phyloP scores from a whole-genome alignment of 2,888 invertebrate genomes.

The Zygaena filipendulae region DNA sequence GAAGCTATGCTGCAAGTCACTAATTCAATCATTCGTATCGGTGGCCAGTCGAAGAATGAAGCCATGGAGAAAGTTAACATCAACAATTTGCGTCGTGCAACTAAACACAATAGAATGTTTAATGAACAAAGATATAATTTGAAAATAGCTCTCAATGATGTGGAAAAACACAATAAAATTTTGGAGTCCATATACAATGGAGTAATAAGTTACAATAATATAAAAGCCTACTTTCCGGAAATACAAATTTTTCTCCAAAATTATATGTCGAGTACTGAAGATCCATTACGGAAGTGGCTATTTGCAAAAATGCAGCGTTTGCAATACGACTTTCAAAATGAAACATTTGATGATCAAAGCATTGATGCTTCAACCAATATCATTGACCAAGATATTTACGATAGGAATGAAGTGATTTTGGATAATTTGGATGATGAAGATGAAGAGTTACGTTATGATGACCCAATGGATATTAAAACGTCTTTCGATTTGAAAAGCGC shows the following conservation, averaged over 20 bases:
- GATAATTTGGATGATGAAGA: constrained; percentile 26
- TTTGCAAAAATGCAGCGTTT: constrained; percentile 22
- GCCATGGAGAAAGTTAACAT: constrained; percentile 43
- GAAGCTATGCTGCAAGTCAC: constrained; percentile 73
- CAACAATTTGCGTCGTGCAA: constrained; percentile 33
- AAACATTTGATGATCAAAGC: constrained; percentile 24
- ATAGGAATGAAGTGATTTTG: constrained; percentile 24
- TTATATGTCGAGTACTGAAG: constrained; percentile 19
- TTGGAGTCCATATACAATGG: constrained; percentile 30
- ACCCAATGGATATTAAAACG: constrained; percentile 12
- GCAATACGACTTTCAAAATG: constrained; percentile 11
- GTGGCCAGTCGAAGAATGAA: constrained; percentile 72
- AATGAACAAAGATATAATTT: constrained; percentile 24
- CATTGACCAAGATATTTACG: constrained; percentile 18
- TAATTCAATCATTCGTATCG: constrained; percentile 72
- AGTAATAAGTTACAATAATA: constrained; percentile 23
- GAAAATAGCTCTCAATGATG: constrained; percentile 18
- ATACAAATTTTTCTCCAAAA: constrained; percentile 18
- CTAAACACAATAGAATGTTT: constrained; percentile 19
- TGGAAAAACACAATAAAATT: constrained; percentile 24
- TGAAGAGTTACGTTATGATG: constrained; percentile 9
- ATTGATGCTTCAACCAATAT: too few species aligned
- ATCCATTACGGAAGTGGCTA: constrained; percentile 31
- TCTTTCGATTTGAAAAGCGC: constrained; percentile 24
- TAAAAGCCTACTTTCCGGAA: constrained; percentile 19